Evolutionary conservation across 2,888 invertebrate species (phyloP).

Genomic region (Eilema sororculum): DNA sequence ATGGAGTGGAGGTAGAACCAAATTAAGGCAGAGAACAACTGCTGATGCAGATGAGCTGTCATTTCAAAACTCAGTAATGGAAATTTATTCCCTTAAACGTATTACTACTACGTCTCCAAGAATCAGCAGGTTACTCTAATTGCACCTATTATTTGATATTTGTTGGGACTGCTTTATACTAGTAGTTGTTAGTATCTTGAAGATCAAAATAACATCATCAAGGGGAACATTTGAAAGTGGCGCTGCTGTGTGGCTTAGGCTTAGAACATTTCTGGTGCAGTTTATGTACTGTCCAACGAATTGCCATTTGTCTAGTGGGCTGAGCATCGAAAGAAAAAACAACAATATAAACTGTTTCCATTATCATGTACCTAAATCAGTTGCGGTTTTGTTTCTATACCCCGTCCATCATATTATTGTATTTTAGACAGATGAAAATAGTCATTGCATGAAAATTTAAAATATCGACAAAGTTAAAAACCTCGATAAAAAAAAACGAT

Average conservation of each 20-base stretch:
- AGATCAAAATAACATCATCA: neutral
- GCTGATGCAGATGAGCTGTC: neutral
- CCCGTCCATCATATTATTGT: too few species aligned
- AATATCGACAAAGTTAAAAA: too few species aligned
- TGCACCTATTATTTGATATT: neutral
- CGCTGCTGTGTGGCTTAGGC: too few species aligned
- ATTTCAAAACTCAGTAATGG: neutral
- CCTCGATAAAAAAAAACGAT: too few species aligned
- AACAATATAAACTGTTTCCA: neutral
- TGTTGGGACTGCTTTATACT: neutral
- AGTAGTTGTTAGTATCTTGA: neutral
- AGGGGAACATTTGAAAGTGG: neutral
- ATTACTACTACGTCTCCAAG: too few species aligned
- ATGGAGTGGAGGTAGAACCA: neutral
- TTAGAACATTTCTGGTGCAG: neutral
- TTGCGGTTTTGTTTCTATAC: constrained; percentile 17
- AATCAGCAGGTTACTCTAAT: too few species aligned
- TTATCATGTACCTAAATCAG: constrained; percentile 9
- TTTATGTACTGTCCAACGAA: neutral
- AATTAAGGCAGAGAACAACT: neutral
- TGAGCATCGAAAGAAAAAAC: neutral
- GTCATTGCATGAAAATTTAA: too few species aligned
- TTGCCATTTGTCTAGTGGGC: too few species aligned
- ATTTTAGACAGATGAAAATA: too few species aligned
- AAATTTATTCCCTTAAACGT: too few species aligned